phyloP scores from a whole-genome alignment of 2,888 invertebrate species.

The Busseola fusca region DNA sequence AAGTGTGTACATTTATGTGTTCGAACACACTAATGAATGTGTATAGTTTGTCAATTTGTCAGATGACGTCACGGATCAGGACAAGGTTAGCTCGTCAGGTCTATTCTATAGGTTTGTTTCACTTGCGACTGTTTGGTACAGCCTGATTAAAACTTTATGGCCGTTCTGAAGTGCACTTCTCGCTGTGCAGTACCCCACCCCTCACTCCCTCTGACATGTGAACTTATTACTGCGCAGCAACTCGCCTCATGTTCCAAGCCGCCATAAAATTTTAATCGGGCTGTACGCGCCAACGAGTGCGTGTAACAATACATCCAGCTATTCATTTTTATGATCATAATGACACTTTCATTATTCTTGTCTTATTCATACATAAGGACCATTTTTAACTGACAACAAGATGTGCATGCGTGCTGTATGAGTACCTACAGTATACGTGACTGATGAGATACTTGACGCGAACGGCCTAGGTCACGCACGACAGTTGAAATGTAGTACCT shows the following conservation, averaged over 20 bases:
- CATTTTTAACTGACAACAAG: constrained; percentile 34
- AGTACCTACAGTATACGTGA: constrained; percentile 4
- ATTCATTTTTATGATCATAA: background rate
- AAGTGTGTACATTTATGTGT: constrained; percentile 35
- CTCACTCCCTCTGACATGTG: background rate
- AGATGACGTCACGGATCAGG: constrained; percentile 71
- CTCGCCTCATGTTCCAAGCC: background rate
- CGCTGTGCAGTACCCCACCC: background rate
- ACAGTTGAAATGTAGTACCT: constrained; percentile 19
- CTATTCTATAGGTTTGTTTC: constrained; percentile 37
- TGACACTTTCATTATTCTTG: background rate
- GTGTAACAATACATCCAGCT: too few species aligned
- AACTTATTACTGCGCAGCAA: background rate
- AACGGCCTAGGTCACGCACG: constrained; percentile 42
- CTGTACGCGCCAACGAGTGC: background rate
- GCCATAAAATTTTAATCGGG: background rate
- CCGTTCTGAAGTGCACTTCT: background rate
- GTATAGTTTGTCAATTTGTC: constrained; percentile 67
- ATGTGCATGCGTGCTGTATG: constrained; percentile 2
- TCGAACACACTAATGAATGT: constrained; percentile 58
- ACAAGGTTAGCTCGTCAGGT: constrained; percentile 70
- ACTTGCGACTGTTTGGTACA: constrained; percentile 10
- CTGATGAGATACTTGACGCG: constrained; percentile 33
- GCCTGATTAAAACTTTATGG: background rate
- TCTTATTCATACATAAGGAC: background rate